Percentiles rank a stretch among this genome's conserved stretches.
phyloP scores from a whole-genome alignment of 2,797 vertebrate species.

The Aulostomus chinensis region DNA sequence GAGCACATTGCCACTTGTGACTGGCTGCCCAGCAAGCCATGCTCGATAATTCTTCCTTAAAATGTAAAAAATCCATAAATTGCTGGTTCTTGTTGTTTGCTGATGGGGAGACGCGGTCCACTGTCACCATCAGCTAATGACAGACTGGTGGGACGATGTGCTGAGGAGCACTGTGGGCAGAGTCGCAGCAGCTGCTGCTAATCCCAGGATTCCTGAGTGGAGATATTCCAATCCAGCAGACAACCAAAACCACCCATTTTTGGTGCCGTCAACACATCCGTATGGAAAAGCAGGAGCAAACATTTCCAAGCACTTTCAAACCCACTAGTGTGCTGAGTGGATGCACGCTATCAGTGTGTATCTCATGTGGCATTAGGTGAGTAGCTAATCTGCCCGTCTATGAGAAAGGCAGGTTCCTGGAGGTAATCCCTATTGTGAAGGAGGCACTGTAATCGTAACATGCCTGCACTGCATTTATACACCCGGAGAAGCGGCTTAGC shows the following conservation, averaged over 20 bases:
- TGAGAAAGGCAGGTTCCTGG: constrained; percentile 47
- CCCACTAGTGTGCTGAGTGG: not conserved
- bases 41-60: constrained; percentile 32
- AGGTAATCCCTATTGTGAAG: constrained; percentile 66
- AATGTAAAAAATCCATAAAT: constrained; percentile 33
- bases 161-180: constrained; percentile 45
- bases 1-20: constrained; percentile 67
- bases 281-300: constrained; percentile 65
- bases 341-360: constrained; percentile 4
- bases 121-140: constrained; percentile 46
- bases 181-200: constrained; percentile 50
- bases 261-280: constrained; percentile 35
- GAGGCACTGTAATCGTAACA: constrained; percentile 58
- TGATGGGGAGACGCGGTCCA: constrained; percentile 19
- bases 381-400: constrained; percentile 58
- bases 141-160: constrained; percentile 34
- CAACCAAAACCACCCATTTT: constrained; percentile 56
- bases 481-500: constrained; percentile 54
- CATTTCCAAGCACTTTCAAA: constrained; percentile 49
- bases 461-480: constrained; percentile 61
- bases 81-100: constrained; percentile 13
- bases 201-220: constrained; percentile 69
- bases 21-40: constrained; percentile 66
- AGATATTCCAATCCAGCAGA: constrained; percentile 71
- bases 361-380: constrained; percentile 47